These are phyloP conservation scores for Gavialis gangeticus DNA, from an alignment of 2,113 vertebrate species.

Conservation along the genomic window DNA sequence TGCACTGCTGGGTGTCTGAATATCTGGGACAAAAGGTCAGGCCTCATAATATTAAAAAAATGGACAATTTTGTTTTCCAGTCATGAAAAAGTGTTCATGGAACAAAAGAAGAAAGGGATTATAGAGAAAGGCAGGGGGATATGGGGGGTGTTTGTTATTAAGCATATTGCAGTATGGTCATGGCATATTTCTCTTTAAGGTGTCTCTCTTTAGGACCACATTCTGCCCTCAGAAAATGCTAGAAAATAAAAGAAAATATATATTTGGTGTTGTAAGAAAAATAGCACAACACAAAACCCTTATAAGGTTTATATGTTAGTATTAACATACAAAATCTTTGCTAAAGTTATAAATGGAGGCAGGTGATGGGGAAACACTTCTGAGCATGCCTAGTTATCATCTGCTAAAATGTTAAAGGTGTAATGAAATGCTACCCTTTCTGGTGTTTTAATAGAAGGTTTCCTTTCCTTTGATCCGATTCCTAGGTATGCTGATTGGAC, in stretches of 20 bases:
- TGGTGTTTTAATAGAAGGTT: background rate
- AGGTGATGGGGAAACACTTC: background rate
- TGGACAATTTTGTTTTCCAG: background rate
- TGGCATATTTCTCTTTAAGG: background rate
- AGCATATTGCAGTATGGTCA: background rate
- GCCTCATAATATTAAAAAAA: fast-evolving
- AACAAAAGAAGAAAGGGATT: background rate
- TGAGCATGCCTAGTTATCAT: background rate
- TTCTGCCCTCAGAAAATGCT: background rate
- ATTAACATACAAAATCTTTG: background rate
- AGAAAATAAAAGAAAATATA: background rate
- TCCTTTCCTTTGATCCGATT: background rate
- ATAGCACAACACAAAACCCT: background rate
- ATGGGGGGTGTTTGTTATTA: background rate
- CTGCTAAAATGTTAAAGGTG: background rate
- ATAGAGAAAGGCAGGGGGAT: background rate
- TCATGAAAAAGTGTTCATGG: background rate
- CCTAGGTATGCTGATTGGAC: background rate
- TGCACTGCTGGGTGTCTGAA: fast-evolving
- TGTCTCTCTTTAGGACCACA: background rate
- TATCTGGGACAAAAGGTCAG: background rate
- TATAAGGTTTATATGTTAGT: background rate
- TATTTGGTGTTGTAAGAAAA: background rate
- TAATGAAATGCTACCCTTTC: background rate
- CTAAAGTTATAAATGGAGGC: background rate